Evolutionary conservation across 2,797 vertebrate species (phyloP).

Genomic region (Crax fasciolata): DNA sequence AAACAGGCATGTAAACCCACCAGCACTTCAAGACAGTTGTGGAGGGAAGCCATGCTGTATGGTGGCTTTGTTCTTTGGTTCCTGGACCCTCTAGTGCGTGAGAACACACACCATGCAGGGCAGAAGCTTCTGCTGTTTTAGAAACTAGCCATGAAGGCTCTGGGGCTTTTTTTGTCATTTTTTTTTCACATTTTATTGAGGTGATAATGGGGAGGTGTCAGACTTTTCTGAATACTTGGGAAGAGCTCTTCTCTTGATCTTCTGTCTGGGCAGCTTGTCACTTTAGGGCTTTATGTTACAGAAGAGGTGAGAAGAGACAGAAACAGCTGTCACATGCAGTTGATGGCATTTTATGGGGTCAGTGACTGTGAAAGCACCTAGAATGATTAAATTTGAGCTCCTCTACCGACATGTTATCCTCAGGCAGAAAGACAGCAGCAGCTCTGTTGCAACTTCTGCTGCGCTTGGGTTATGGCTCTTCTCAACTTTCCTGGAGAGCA

Average conservation of each 20-base stretch:
- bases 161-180: background rate
- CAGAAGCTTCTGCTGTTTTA: background rate
- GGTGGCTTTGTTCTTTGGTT: rapidly evolving
- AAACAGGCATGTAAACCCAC: background rate
- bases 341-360: background rate
- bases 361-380: background rate
- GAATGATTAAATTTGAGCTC: background rate
- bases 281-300: rapidly evolving
- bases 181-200: background rate
- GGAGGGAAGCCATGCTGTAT: rapidly evolving
- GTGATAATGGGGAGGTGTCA: background rate
- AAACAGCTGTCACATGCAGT: background rate
- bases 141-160: background rate
- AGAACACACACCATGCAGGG: background rate
- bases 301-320: background rate
- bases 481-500: background rate
- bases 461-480: background rate
- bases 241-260: background rate
- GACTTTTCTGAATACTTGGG: background rate
- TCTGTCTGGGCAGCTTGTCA: background rate
- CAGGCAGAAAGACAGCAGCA: background rate
- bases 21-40: rapidly evolving
- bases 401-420: background rate
- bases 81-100: rapidly evolving
- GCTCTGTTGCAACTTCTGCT: background rate